phyloP scores from a whole-genome alignment of 1,140 invertebrate species.

The Penaeus indicus region DNA sequence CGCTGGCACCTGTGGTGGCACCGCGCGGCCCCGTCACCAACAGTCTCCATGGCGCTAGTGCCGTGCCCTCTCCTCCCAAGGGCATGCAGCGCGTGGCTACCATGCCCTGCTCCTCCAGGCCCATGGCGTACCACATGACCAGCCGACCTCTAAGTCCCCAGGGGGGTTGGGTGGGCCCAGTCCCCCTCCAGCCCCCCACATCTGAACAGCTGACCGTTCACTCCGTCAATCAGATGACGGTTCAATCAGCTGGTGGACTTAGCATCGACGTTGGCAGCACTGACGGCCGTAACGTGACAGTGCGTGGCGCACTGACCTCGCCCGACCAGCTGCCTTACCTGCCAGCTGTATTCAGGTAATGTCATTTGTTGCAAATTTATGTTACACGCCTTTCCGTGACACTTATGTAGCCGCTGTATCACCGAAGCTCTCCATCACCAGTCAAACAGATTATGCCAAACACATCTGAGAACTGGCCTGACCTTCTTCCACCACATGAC shows the following conservation, averaged over 20 bases:
- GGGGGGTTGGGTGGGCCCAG: neutral
- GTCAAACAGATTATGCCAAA: too few relatives aligned
- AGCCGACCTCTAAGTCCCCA: too few relatives aligned
- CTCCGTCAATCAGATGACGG: constrained; percentile 46
- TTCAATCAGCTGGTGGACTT: constrained; percentile 40
- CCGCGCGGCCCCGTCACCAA: neutral
- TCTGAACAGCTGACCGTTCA: constrained; percentile 19
- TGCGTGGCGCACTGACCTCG: constrained; percentile 26
- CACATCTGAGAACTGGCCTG: too few relatives aligned
- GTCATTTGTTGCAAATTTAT: neutral
- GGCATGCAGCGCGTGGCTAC: neutral
- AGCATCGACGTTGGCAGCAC: constrained; percentile 51
- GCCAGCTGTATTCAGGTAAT: constrained; percentile 37
- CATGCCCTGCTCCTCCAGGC: neutral
- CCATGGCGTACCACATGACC: neutral
- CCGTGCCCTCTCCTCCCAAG: neutral
- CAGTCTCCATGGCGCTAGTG: too few relatives aligned
- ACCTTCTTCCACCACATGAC: too few relatives aligned
- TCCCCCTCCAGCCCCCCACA: neutral
- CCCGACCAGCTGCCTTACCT: constrained; percentile 48
- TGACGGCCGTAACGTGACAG: constrained; percentile 41
- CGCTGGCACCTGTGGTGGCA: constrained; percentile 34
- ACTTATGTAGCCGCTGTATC: neutral
- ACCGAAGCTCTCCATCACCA: too few relatives aligned
- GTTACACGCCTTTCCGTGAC: neutral